Conservation (phyloP, 1,140 invertebrate species). For the Zaprionus davidi region DNA sequence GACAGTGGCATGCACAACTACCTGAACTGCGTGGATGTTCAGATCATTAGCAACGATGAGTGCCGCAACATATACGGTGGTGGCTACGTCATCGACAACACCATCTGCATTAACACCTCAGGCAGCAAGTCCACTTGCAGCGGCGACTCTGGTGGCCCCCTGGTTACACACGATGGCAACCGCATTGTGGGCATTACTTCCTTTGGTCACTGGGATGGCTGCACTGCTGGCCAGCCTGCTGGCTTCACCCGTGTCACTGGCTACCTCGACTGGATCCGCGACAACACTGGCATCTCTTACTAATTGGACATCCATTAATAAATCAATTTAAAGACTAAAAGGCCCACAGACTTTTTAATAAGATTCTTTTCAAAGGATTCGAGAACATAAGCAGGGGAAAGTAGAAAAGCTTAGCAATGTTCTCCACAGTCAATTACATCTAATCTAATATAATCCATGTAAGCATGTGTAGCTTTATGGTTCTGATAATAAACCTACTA, state of each 20-base stretch:
- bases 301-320: constrained; percentile 20
- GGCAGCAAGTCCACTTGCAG: constrained; percentile 71
- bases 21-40: constrained; percentile 44
- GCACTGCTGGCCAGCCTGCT: constrained; percentile 83
- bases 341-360: not conserved
- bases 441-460: not conserved
- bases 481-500: not conserved
- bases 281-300: constrained; percentile 44
- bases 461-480: not conserved
- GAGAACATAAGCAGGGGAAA: not conserved
- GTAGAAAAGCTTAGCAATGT: not conserved
- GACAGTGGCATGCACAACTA: constrained; percentile 21
- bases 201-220: constrained; percentile 65
- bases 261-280: constrained; percentile 85
- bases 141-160: constrained; percentile 86
- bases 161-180: constrained; percentile 68
- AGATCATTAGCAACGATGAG: constrained; percentile 30
- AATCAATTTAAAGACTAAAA: not conserved
- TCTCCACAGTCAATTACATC: not conserved
- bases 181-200: constrained; percentile 86
- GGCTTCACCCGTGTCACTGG: constrained; percentile 85
- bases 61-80: constrained; percentile 21
- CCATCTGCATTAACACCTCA: constrained; percentile 61
- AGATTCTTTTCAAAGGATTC: not conserved
- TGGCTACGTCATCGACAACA: constrained; percentile 26